Evolutionary conservation across 2,888 invertebrate genomes (phyloP), one percentile per base, ranked within the genome.

Genomic region (Lysandra bellargus): DNA sequence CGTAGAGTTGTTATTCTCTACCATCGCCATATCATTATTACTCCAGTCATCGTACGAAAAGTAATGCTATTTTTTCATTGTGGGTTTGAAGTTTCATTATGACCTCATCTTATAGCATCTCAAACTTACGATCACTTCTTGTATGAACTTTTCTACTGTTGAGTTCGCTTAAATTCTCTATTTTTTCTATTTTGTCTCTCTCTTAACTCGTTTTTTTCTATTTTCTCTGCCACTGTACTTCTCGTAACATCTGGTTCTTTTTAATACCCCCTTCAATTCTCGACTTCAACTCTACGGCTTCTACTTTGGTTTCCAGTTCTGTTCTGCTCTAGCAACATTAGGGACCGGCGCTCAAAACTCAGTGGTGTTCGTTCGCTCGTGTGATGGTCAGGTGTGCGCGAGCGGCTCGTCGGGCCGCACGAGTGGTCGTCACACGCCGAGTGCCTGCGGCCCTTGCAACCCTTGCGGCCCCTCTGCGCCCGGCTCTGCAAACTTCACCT

Each of bases 361-460:
- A 80, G 93, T 93, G 81, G 91, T 93, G 85, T 86, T 87, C 79
- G 88, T 69, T 69, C 69, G 69, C 69, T 69, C 69, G 33, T 23
- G 33, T 37, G 23, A 14, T 89, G 81, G 83, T 81, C 81, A 69
- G 81, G 80, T 74, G 84, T 88, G 87, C 88, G 90, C 89, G 82
- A 94, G 94, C 92, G 95, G 95, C 92, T 93, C 94, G 92, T 94
- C 95, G 82, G 88, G 92, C 93, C 92, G 94, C 93, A 93, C 92
- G 93, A 88, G 93, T 93, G 91, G 92, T 89, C 90, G 95, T 95
- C 95, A 95, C 92, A 93, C 93, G 69, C 69, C 64, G 7, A 9
- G 61, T 12, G 30, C 82, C 82, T 87, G 86, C 87, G 17, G 33
- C 5, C 69, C 82, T 81, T 87, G 86, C 87, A 61, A 1, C 2